Percentiles rank a stretch among this genome's conserved stretches.
Conservation (phyloP, 2,113 vertebrate species). For the Centropus unirufus region DNA sequence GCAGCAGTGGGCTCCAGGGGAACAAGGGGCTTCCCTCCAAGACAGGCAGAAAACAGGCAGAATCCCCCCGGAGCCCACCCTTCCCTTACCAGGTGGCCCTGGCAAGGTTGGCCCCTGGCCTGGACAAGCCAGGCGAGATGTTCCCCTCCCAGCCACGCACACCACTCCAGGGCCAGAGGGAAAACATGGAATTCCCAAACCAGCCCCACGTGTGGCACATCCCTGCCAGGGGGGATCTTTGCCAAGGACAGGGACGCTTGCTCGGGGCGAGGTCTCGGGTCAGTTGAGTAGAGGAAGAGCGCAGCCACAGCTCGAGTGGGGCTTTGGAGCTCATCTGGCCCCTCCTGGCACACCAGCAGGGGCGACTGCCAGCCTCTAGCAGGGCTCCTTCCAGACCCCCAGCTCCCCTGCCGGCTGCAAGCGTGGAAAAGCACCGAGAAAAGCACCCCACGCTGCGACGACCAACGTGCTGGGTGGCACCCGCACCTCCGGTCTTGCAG, state of each 20-base stretch:
- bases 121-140: neutral
- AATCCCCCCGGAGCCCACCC: neutral
- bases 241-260: neutral
- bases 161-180: neutral
- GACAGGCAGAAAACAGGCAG: neutral
- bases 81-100: neutral
- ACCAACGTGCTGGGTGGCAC: rapidly evolving
- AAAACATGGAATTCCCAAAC: neutral
- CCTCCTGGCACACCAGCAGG: neutral
- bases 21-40: neutral
- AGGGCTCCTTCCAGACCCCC: neutral
- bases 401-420: neutral
- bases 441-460: neutral
- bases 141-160: neutral
- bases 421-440: neutral
- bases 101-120: neutral
- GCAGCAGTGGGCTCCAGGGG: neutral
- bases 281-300: neutral
- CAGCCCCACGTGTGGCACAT: rapidly evolving
- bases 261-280: neutral
- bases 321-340: neutral
- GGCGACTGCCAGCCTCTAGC: neutral
- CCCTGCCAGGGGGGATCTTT: neutral
- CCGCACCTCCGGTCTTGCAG: rapidly evolving
- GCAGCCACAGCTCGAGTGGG: neutral